Base-by-base conservation (phyloP, 2,113 vertebrate species). In the Engraulis encrasicolus region DNA sequence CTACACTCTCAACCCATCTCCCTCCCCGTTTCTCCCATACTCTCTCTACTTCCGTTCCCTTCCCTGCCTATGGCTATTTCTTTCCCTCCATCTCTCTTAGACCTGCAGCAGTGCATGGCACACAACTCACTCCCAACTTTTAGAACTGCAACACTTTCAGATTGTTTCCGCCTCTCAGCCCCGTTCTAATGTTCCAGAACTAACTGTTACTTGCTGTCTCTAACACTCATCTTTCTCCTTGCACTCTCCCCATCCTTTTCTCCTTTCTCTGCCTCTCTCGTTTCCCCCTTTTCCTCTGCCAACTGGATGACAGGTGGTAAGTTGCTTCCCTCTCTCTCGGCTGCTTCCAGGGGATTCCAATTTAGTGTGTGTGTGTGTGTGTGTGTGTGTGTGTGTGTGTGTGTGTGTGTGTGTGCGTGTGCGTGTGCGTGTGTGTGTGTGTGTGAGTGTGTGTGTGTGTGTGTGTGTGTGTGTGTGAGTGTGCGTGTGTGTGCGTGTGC, bases 141-240 rank as follows among this genome's bases (percentile, higher is more conserved):
- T 27, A 61, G 58, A 61, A 58, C 20, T 36, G 1, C 0, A 66
- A 66, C 58, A 66, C 58, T 34, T 54, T 34, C 6, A 74, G 12
- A 74, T 27, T 74, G 23, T 74, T 71, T 34, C 61, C 27, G 14
- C 66, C 15, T 34, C 66, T 74, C 66, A 5, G 31, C 27, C 31
- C 14, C 34, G 12, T 34, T 74, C 66, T 17, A 34, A 74, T 74
- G 66, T 74, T 74, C 66, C 66, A 74, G 66, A 74, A 34, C 66
- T 31, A 74, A 74, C 23, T 17, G 23, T 74, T 79, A 37, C 27
- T 71, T 6, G 48, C 12, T 49, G 38, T 71, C 50, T 84, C 79
- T 89, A 89, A 92, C 89, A 90, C 88, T 88, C 83, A 89, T 58
- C 90, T 80, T n/a, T 91, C 80, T 89, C 48, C 81, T 61, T 52